Base-by-base conservation (phyloP, 2,113 vertebrate genomes). In the Passer montanus region DNA sequence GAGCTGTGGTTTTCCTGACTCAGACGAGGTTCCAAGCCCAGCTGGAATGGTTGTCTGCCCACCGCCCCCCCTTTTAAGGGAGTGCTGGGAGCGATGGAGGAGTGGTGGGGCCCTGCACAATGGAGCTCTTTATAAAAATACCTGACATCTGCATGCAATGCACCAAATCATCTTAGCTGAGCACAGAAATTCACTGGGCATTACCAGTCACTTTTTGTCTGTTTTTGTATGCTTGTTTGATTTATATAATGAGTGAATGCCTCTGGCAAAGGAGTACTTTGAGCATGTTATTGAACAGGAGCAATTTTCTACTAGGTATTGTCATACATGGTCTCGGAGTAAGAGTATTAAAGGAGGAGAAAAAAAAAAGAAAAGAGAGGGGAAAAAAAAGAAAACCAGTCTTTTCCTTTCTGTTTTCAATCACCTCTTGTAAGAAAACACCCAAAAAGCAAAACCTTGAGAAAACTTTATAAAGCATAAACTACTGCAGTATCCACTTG, bases 1-100 rank as follows among this genome's bases (percentile, higher is more conserved):
- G 99, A 99, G 98, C 99, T 99, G 99, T 98, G 99, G 99, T 99
- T 99, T 99, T 99, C 98, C 99, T 99, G 99, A 99, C 98, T 99
- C 98, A 98, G 97, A 98, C 98, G n/a, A 98, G 98, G 98, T 99
- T 99, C 99, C 99, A 99, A 98, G 98, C 98, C 98, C 99, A 99
- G 99, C 99, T 99, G 99, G 99, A 99, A 99, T 98, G 98, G 98
- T 98, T 99, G 98, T 98, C 98, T 97, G 96, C 97, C 95, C 94
- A 93, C 94, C 22, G 2, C 64, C 96, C 96, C 96, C 97, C 95
- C 91, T 96, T 95, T 97, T 86, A 41, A 87, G 96, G 97, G 98
- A 98, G 97, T 94, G 96, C 97, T 97, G 94, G 97, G 97, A 98
- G 98, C 96, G 6, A 96, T 93, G 96, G 95, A 97, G 96, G 94